Conservation (phyloP, 2,888 invertebrate genomes). For the Lissonota sp. region DNA sequence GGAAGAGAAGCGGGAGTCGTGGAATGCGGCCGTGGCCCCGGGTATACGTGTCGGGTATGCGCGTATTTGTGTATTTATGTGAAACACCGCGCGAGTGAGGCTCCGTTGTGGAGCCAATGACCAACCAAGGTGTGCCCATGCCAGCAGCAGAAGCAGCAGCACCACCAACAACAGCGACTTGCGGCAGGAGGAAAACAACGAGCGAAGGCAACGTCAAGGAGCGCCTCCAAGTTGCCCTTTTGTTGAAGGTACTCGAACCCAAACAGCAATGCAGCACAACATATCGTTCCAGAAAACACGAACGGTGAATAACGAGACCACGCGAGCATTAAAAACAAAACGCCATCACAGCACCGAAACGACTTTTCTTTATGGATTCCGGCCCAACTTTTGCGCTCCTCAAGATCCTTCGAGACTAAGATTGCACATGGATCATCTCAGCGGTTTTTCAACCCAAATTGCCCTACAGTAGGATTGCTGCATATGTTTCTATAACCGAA, state of each 20-base stretch:
- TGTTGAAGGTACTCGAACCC: constrained; percentile 72
- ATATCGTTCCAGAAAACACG: constrained; percentile 68
- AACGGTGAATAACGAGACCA: background rate
- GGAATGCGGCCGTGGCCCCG: constrained; percentile 82
- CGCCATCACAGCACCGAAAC: background rate
- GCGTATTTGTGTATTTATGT: constrained; percentile 82
- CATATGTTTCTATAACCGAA: no score
- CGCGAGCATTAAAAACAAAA: background rate
- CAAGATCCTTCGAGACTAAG: no score
- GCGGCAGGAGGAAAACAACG: constrained; percentile 35
- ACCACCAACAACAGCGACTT: constrained; percentile 24
- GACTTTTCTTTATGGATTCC: background rate
- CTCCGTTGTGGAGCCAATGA: constrained; percentile 78
- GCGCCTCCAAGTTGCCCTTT: constrained; percentile 74
- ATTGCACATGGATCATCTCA: no score
- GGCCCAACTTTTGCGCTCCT: no score
- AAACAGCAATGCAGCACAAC: constrained; percentile 79
- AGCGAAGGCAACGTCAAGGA: constrained; percentile 54
- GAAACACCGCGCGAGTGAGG: constrained; percentile 75
- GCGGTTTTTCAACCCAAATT: no score
- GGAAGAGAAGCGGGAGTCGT: constrained; percentile 73
- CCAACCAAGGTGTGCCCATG: constrained; percentile 81
- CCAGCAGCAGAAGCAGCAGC: constrained; percentile 30
- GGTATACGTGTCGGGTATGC: constrained; percentile 77
- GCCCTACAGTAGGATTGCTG: no score